Percentiles rank a stretch among this genome's conserved stretches.
Evolutionary conservation across 2,797 vertebrate genomes (phyloP).

Genomic region (Hoplostethus mediterraneus): DNA sequence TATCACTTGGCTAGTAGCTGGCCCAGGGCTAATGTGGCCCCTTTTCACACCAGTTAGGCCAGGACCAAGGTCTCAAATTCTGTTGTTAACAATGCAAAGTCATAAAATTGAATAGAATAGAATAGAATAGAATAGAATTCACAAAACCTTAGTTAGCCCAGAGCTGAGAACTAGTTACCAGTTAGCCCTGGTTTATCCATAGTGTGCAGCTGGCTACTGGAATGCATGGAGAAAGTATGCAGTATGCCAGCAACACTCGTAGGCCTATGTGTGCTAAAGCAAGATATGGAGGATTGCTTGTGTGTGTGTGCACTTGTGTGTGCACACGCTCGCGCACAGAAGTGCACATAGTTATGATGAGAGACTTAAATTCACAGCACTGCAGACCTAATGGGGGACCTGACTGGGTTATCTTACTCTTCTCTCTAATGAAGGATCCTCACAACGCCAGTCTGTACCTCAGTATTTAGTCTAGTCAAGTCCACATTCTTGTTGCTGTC

Average conservation of each 20-base stretch:
- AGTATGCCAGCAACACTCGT: too few relatives aligned
- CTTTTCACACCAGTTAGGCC: not conserved
- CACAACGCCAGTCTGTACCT: not conserved
- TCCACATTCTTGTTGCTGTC: constrained; percentile 26
- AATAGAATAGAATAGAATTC: too few relatives aligned
- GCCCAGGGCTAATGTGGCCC: not conserved
- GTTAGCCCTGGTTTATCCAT: too few relatives aligned
- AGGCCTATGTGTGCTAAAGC: too few relatives aligned
- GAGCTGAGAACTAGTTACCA: not conserved
- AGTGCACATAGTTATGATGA: not conserved
- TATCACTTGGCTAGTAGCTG: not conserved
- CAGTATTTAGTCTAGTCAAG: not conserved
- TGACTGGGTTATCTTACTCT: constrained; percentile 15
- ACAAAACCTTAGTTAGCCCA: too few relatives aligned
- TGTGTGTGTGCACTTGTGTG: too few relatives aligned
- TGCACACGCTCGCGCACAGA: too few relatives aligned
- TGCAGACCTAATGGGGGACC: not conserved
- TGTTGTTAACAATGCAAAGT: too few relatives aligned
- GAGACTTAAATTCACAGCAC: not conserved
- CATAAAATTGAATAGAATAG: too few relatives aligned
- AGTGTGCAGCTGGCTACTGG: not conserved
- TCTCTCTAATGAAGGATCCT: constrained; percentile 5
- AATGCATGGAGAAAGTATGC: too few relatives aligned
- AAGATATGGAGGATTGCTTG: too few relatives aligned
- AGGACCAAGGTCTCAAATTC: not conserved